Base-by-base conservation (phyloP, 1,140 invertebrate species). In the Anoplophora glabripennis region DNA sequence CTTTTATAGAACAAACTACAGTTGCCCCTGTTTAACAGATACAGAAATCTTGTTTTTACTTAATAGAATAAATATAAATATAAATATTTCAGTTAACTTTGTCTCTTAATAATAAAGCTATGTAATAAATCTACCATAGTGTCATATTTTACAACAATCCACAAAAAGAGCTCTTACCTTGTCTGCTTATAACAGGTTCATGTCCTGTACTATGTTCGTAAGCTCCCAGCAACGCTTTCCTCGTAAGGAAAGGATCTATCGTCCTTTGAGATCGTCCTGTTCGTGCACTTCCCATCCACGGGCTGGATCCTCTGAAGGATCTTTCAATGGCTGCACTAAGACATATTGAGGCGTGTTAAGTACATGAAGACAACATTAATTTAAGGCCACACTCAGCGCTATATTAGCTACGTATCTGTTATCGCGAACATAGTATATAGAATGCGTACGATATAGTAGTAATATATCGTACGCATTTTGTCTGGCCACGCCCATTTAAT, bases 161-260 rank as follows among this genome's bases (percentile, higher is more conserved):
- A 46, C 11, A 12, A 46, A n/a, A 46, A 56, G 28, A 4, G 12
- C 38, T 11, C 54, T 52, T 73, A 78, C 76, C 74, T 68, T 61
- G 68, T 72, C 76, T 76, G 18, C 71, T 71, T 33, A 75, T 59
- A 9, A 63, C 64, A 12, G 54, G 53, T 33, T 54, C 15, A 58
- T 67, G 4, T 74, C 78, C 60, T 66, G 78, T 79, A 46, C 81
- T 83, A 14, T 78, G 76, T 63, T 80, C 78, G 71, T 87, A 85
- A 4, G 84, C 82, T 59, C 83, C 81, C 35, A 91, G 70, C 8
- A 91, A 75, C 12, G 86, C 84, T 67, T 84, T 81, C 64, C 85
- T 82, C 69, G 87, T 90, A 56, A 87, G 70, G 63, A 83, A 78
- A 33, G 88, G 89, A 76, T 90, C 87, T 57, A 89, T 79, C 80